Conservation (phyloP, 2,113 vertebrate genomes). For the Triplophysa tibetana region DNA sequence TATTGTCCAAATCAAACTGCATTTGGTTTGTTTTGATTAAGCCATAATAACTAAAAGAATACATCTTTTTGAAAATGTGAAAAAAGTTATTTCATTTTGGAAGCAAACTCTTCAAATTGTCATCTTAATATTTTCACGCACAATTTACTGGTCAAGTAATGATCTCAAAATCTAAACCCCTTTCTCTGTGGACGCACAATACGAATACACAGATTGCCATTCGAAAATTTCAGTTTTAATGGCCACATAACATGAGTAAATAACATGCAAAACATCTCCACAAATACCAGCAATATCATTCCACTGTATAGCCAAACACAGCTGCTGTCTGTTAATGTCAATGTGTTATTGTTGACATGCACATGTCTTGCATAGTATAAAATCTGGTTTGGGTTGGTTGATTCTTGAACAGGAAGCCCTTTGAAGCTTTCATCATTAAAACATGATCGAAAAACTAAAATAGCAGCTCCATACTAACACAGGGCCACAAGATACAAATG, state of each 20-base stretch:
- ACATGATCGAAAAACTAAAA: constrained; percentile 15
- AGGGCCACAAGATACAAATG: constrained; percentile 6
- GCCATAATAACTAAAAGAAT: too few species aligned
- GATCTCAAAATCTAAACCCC: neutral
- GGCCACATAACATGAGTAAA: constrained; percentile 37
- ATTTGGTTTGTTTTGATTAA: too few species aligned
- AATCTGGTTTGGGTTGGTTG: neutral
- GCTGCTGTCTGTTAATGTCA: constrained; percentile 15
- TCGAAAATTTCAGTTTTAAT: constrained; percentile 51
- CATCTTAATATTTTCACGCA: neutral
- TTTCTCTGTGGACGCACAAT: neutral
- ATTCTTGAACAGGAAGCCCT: constrained; percentile 55
- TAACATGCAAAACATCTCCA: constrained; percentile 47
- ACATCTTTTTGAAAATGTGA: too few species aligned
- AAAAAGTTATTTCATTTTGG: too few species aligned
- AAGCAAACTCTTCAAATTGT: too few species aligned
- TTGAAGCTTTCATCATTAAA: constrained; percentile 30
- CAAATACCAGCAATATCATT: constrained; percentile 20
- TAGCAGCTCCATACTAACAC: neutral
- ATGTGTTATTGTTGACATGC: constrained; percentile 32
- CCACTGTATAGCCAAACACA: neutral
- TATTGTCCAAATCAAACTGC: too few species aligned
- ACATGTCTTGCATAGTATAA: constrained; percentile 52
- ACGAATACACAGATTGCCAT: neutral
- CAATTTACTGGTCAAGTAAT: neutral